phyloP scores from a whole-genome alignment of 2,113 vertebrate genomes.

The Nesoenas mayeri region DNA sequence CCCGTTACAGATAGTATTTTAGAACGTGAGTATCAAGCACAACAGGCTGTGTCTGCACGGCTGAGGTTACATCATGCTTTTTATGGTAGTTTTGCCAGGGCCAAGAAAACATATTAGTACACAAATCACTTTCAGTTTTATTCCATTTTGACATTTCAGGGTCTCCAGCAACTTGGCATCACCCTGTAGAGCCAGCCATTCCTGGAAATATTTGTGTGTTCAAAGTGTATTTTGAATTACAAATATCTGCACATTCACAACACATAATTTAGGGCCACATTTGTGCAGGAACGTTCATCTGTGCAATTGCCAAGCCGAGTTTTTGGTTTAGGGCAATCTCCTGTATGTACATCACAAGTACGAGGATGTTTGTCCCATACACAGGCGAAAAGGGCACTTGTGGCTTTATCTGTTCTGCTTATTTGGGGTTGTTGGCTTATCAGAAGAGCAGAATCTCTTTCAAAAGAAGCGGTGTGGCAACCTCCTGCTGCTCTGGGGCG shows the following conservation, averaged over 20 bases:
- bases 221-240: not conserved
- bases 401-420: not conserved
- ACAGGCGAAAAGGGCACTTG: not conserved
- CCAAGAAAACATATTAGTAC: not conserved
- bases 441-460: not conserved
- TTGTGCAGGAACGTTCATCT: not conserved
- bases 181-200: not conserved
- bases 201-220: not conserved
- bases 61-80: not conserved
- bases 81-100: not conserved
- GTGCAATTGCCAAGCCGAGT: not conserved
- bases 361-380: not conserved
- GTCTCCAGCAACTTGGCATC: conserved; percentile 29
- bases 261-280: not conserved
- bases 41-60: not conserved
- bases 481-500: not conserved
- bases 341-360: not conserved
- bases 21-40: not conserved
- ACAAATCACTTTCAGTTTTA: conserved; percentile 39
- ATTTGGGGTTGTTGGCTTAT: not conserved
- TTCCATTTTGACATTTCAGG: conserved; percentile 28
- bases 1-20: not conserved
- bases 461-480: conserved; percentile 5
- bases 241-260: not conserved
- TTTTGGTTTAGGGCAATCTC: not conserved